phyloP scores from a whole-genome alignment of 2,888 invertebrate species.

The Platycnemis pennipes region DNA sequence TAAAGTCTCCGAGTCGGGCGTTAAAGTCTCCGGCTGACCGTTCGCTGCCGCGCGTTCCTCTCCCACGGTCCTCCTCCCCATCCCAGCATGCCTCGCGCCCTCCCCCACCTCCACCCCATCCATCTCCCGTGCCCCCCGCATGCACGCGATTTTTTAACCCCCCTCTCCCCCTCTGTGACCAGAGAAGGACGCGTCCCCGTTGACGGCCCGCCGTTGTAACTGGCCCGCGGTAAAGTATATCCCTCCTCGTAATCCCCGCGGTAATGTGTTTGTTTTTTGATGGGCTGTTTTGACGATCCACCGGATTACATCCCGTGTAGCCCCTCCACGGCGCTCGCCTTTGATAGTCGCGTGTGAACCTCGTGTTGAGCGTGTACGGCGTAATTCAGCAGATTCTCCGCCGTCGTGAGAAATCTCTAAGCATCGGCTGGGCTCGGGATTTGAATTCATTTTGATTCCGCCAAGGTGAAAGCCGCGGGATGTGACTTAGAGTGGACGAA shows the following conservation, averaged over 20 bases:
- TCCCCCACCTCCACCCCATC: background rate
- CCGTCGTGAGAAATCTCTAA: no score
- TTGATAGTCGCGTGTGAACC: conserved; percentile 26
- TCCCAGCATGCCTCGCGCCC: background rate
- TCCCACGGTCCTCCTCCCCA: background rate
- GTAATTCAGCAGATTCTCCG: background rate
- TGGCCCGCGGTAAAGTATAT: background rate
- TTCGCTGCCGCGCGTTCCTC: background rate
- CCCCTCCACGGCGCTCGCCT: background rate
- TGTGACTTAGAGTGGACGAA: background rate
- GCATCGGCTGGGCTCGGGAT: background rate
- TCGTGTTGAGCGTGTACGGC: background rate
- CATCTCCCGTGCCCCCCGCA: background rate
- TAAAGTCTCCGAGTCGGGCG: background rate
- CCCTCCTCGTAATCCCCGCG: background rate
- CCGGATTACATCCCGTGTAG: background rate
- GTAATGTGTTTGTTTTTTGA: conserved; percentile 35
- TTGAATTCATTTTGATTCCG: conserved; percentile 2
- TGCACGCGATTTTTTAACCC: conserved; percentile 1
- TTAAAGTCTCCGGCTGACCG: background rate
- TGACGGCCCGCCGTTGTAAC: background rate
- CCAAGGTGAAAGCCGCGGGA: conserved; percentile 7
- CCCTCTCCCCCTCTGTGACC: background rate
- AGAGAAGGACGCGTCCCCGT: background rate
- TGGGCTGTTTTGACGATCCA: conserved; percentile 19